Conservation (phyloP, 2,797 vertebrate genomes). For the Leptoclinus maculatus region DNA sequence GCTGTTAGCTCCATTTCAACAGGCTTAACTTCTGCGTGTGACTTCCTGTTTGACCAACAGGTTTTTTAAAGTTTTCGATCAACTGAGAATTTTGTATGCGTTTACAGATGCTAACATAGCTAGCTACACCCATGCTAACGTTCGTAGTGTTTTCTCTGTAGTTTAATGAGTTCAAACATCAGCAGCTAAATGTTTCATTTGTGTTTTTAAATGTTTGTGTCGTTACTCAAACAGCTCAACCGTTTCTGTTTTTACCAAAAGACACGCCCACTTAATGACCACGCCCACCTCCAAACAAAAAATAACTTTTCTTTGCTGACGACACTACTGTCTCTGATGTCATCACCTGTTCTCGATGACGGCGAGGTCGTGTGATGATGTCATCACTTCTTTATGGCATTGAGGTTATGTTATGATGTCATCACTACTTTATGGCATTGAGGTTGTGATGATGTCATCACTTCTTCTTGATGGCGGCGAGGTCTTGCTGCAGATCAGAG, state of each 20-base stretch:
- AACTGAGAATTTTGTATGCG: background rate
- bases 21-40: background rate
- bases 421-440: constrained; percentile 86
- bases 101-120: background rate
- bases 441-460: constrained; percentile 43
- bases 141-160: background rate
- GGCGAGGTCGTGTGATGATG: background rate
- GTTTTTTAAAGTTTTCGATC: background rate
- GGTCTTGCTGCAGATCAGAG: constrained; percentile 92
- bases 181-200: background rate
- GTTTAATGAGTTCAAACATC: background rate
- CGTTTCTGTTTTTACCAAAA: background rate
- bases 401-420: background rate
- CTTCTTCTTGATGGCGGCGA: constrained; percentile 91
- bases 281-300: background rate
- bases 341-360: constrained; percentile 14
- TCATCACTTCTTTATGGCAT: background rate
- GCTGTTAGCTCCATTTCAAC: background rate
- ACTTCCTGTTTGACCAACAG: background rate
- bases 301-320: background rate
- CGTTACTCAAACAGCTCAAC: background rate
- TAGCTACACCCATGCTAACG: background rate
- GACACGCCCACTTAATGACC: background rate
- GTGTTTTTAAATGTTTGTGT: background rate
- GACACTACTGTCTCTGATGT: background rate